phyloP scores from a whole-genome alignment of 2,113 vertebrate genomes.

The Rafetus swinhoei region DNA sequence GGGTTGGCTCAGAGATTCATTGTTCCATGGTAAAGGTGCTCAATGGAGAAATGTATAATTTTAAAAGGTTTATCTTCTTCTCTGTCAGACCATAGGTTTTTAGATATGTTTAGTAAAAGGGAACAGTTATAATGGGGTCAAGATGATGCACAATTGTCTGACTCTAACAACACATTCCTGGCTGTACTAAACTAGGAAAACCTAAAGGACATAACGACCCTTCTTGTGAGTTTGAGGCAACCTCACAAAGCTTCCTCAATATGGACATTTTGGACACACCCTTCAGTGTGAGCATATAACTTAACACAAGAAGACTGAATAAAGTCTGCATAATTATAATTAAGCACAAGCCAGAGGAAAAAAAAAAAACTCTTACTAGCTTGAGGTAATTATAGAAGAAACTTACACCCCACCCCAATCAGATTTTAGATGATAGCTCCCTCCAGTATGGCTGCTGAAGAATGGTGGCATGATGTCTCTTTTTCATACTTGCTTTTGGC shows the following conservation, averaged over 20 bases:
- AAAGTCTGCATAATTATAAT: neutral
- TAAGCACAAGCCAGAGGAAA: neutral
- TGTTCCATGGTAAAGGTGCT: neutral
- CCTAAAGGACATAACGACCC: neutral
- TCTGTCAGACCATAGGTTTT: neutral
- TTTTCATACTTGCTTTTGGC: neutral
- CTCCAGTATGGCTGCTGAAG: neutral
- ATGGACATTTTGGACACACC: neutral
- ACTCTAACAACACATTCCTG: neutral
- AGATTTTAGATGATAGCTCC: neutral
- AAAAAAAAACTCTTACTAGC: neutral
- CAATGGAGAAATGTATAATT: neutral
- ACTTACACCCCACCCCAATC: neutral
- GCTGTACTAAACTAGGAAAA: neutral
- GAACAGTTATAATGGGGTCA: neutral
- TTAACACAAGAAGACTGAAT: neutral
- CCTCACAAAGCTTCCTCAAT: neutral
- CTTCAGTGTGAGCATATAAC: neutral
- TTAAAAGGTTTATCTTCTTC: neutral
- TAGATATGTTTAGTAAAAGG: neutral
- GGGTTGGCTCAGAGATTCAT: neutral
- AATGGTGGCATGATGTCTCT: neutral
- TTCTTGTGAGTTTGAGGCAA: neutral
- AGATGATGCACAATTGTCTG: neutral
- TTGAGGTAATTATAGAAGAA: neutral